Percentiles rank a stretch among this genome's conserved stretches.
Conservation (phyloP, 2,797 vertebrate genomes). For the Austrolebias charrua region DNA sequence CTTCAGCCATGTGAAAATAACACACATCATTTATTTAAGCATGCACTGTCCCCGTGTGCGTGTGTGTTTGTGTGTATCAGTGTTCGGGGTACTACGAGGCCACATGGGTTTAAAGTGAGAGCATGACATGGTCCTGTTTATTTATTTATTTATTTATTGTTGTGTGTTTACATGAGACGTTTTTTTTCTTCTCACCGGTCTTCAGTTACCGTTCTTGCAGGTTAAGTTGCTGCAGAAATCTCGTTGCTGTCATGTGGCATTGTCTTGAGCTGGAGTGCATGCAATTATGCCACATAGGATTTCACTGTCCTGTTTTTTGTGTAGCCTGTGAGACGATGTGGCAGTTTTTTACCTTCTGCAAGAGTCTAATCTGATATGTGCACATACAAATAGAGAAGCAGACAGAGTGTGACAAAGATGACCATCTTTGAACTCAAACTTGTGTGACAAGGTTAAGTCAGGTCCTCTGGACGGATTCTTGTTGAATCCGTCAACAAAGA, state of each 20-base stretch:
- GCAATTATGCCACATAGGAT: neutral
- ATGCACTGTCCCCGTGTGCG: constrained; percentile 8
- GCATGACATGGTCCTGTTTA: constrained; percentile 6
- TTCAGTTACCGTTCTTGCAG: constrained; percentile 29
- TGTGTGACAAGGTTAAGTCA: too few species aligned
- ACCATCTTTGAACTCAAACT: neutral
- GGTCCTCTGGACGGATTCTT: too few species aligned
- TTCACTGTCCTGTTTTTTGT: neutral
- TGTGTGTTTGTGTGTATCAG: constrained; percentile 16
- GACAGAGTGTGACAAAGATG: neutral
- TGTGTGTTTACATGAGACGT: neutral
- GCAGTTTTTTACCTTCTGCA: neutral
- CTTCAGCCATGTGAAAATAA: constrained; percentile 50
- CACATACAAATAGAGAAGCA: neutral
- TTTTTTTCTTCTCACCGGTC: constrained; percentile 44
- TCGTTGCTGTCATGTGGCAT: neutral
- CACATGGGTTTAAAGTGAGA: neutral
- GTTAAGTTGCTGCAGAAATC: neutral
- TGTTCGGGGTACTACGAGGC: too few species aligned
- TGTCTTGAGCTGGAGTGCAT: neutral
- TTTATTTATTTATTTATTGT: neutral
- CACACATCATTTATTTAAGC: constrained; percentile 59
- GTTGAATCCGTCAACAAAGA: too few species aligned
- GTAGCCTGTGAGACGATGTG: neutral
- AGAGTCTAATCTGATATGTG: neutral